phyloP scores from a whole-genome alignment of 1,140 invertebrate species.

The Plectrocnemia conspersa region DNA sequence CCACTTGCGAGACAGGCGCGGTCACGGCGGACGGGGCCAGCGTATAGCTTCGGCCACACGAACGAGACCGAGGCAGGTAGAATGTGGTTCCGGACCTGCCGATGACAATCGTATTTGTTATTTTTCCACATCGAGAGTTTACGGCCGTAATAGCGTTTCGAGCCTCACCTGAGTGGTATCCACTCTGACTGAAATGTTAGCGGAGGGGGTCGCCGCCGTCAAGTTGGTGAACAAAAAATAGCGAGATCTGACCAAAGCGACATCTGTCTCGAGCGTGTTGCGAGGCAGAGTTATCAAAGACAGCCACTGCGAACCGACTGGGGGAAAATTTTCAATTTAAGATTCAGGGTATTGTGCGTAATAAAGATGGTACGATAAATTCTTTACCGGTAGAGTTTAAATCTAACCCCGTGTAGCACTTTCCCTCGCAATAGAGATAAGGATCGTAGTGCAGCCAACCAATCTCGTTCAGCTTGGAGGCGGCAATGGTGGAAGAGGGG shows the following conservation, averaged over 20 bases:
- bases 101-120: not conserved
- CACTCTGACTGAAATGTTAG: conserved; percentile 69
- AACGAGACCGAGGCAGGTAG: conserved; percentile 67
- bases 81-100: conserved; percentile 49
- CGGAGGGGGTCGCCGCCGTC: conserved; percentile 48
- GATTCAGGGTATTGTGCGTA: too few relatives aligned
- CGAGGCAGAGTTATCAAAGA: conserved; percentile 63
- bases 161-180: conserved; percentile 74
- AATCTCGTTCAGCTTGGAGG: conserved; percentile 23
- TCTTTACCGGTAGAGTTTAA: conserved; percentile 37
- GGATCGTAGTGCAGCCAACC: conserved; percentile 37
- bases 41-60: conserved; percentile 64
- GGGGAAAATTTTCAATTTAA: conserved; percentile 34
- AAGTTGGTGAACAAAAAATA: conserved; percentile 56
- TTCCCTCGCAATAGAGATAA: conserved; percentile 37
- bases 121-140: too few relatives aligned
- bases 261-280: conserved; percentile 58
- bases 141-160: too few relatives aligned
- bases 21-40: conserved; percentile 42
- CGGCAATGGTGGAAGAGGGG: conserved; percentile 21
- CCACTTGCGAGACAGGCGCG: conserved; percentile 73
- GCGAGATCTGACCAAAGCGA: conserved; percentile 55
- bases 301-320: conserved; percentile 63
- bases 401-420: conserved; percentile 43
- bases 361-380: too few relatives aligned